Percentiles rank a stretch among this genome's conserved stretches.
Conservation (phyloP, 2,797 vertebrate genomes). For the Alectoris magna region DNA sequence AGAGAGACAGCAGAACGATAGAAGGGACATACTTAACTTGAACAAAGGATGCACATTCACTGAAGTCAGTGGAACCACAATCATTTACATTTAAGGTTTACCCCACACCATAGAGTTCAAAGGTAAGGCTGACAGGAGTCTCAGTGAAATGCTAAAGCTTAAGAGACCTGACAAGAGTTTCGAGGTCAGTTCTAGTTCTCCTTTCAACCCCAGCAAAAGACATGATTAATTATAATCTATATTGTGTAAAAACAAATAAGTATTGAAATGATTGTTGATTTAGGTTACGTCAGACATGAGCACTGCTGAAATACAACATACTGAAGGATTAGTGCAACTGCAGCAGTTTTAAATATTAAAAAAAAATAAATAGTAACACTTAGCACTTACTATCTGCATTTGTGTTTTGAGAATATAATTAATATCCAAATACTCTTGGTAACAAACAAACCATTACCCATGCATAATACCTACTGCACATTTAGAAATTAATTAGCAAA, state of each 20-base stretch:
- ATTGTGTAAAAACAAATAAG: background rate
- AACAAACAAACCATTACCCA: background rate
- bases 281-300: background rate
- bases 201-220: background rate
- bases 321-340: background rate
- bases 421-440: background rate
- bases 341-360: background rate
- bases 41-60: background rate
- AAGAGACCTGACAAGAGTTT: background rate
- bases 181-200: background rate
- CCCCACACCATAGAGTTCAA: background rate
- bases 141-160: background rate
- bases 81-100: background rate
- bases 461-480: background rate
- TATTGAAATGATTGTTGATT: conserved; percentile 4
- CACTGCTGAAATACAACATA: background rate
- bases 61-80: background rate
- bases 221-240: background rate
- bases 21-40: background rate
- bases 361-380: background rate
- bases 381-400: background rate
- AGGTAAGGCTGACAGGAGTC: background rate
- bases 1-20: fast-evolving
- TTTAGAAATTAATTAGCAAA: background rate
- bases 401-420: background rate